Conservation (phyloP, 1,140 invertebrate species). For the Drosophila willistoni region DNA sequence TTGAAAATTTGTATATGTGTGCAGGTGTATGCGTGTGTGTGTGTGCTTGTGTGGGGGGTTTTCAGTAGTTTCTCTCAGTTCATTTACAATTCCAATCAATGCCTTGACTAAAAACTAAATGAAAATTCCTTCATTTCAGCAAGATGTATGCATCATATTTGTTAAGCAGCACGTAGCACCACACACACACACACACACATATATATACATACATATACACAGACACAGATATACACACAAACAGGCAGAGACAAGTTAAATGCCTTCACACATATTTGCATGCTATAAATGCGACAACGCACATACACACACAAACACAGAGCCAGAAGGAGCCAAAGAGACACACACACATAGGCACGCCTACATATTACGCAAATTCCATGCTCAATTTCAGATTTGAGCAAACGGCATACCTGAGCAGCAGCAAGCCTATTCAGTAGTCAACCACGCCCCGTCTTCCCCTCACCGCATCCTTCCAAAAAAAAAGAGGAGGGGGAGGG, state of each 20-base stretch:
- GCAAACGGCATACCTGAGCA: slow-evolving; percentile 62
- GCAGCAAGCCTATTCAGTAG: slow-evolving; percentile 37
- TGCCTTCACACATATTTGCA: slow-evolving; percentile 63
- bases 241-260: slow-evolving; percentile 12
- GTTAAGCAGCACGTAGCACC: slow-evolving; percentile 44
- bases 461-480: neutral
- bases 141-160: slow-evolving; percentile 49
- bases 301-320: no score
- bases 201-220: no score
- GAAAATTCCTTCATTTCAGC: slow-evolving; percentile 30
- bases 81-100: slow-evolving; percentile 29
- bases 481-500: no score
- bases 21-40: neutral
- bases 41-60: no score
- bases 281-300: slow-evolving; percentile 57
- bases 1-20: neutral
- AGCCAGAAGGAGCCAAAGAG: slow-evolving; percentile 14
- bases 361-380: slow-evolving; percentile 66
- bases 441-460: slow-evolving; percentile 10
- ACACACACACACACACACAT: slow-evolving; percentile 27
- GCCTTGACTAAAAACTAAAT: slow-evolving; percentile 25
- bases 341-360: slow-evolving; percentile 35
- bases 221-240: slow-evolving; percentile 28
- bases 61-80: slow-evolving; percentile 1
- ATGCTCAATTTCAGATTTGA: slow-evolving; percentile 68